phyloP scores from a whole-genome alignment of 2,888 invertebrate species.

The Dolichopus griseipennis region DNA sequence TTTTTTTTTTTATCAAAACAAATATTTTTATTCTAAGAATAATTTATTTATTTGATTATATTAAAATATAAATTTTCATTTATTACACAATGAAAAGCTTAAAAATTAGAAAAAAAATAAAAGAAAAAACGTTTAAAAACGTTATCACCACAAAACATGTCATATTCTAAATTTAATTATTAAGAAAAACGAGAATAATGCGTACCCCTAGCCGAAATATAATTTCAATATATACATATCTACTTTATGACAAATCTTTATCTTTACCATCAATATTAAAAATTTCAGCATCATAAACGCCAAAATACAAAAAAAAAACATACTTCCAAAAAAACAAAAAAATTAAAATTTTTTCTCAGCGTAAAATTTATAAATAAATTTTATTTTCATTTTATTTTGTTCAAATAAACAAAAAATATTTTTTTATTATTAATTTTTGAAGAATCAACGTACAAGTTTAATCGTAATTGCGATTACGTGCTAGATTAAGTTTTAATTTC shows the following conservation, averaged over 20 bases:
- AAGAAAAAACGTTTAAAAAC: neutral
- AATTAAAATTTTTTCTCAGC: neutral
- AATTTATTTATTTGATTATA: no score
- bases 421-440: no score
- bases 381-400: neutral
- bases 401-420: neutral
- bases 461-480: neutral
- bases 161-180: neutral
- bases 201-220: neutral
- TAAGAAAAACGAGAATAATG: neutral
- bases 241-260: slow-evolving; percentile 2
- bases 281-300: neutral
- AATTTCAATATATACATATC: neutral
- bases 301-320: neutral
- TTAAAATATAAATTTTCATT: neutral
- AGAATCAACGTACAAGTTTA: neutral
- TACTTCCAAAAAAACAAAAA: no score
- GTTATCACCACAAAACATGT: neutral
- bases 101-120: neutral
- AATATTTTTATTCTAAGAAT: no score
- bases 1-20: no score
- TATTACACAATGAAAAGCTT: neutral
- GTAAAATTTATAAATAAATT: slow-evolving; percentile 6
- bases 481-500: no score
- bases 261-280: neutral